phyloP scores from a whole-genome alignment of 1,140 invertebrate species.

The Zophobas morio region DNA sequence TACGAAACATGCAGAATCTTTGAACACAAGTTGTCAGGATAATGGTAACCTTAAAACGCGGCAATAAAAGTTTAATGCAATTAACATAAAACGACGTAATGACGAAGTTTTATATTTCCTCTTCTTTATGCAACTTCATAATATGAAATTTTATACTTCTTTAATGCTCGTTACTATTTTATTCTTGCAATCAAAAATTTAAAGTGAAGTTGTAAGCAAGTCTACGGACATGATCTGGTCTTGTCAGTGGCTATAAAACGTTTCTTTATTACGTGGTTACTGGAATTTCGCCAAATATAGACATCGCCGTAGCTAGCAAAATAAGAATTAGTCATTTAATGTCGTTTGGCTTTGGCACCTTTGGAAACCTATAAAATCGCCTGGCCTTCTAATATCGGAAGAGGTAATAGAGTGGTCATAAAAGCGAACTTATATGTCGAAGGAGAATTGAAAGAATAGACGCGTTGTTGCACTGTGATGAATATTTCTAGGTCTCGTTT shows the following conservation, averaged over 20 bases:
- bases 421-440: too few species aligned
- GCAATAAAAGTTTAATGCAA: conserved; percentile 4
- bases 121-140: not conserved
- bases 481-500: too few species aligned
- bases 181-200: too few species aligned
- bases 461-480: too few species aligned
- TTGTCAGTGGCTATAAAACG: not conserved
- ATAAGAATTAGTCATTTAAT: too few species aligned
- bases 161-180: not conserved
- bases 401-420: too few species aligned
- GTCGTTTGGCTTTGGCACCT: too few species aligned
- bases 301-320: not conserved
- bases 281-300: not conserved
- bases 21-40: conserved; percentile 12
- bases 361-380: too few species aligned
- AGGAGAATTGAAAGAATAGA: too few species aligned
- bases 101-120: not conserved
- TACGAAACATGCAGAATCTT: not conserved
- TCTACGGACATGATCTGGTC: too few species aligned
- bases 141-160: not conserved
- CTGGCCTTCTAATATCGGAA: too few species aligned
- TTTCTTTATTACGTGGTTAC: not conserved
- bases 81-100: conserved; percentile 13
- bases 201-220: too few species aligned
- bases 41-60: conserved; percentile 14